phyloP scores from a whole-genome alignment of 2,888 invertebrate species.

The Bimastos eiseni region DNA sequence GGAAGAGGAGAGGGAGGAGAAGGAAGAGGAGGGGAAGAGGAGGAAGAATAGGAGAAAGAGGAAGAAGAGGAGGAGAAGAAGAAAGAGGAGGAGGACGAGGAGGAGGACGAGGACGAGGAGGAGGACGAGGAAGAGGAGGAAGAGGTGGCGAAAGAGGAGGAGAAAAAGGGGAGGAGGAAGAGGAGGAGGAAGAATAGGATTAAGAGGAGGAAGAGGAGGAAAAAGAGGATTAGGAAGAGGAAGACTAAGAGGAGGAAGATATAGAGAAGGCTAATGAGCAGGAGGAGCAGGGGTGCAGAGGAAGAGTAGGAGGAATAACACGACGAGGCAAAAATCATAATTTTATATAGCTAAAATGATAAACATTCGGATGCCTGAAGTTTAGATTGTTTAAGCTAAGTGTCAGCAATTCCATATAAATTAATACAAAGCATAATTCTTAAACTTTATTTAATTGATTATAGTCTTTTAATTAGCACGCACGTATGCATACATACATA shows the following conservation, averaged over 20 bases:
- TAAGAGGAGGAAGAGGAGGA: constrained; percentile 2
- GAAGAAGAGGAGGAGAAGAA: background rate
- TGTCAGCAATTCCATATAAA: too few relatives aligned
- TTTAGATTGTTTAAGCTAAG: too few relatives aligned
- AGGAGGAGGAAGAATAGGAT: background rate
- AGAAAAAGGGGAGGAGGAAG: background rate
- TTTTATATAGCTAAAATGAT: too few relatives aligned
- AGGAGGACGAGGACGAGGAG: constrained; percentile 24
- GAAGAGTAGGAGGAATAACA: too few relatives aligned
- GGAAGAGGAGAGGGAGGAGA: background rate
- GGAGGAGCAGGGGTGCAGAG: too few relatives aligned
- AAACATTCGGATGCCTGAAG: too few relatives aligned
- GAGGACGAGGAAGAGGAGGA: background rate
- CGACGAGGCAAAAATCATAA: too few relatives aligned
- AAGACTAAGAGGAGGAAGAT: too few relatives aligned
- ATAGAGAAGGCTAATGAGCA: too few relatives aligned
- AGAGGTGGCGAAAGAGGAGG: background rate
- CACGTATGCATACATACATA: background rate
- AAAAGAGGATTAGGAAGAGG: background rate
- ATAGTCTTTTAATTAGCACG: too few relatives aligned
- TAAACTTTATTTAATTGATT: too few relatives aligned
- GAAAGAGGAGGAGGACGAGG: constrained; percentile 31
- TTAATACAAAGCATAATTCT: too few relatives aligned
- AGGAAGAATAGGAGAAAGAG: background rate
- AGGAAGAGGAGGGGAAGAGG: background rate